phyloP scores from a whole-genome alignment of 1,140 invertebrate genomes.

The Drosophila ficusphila region DNA sequence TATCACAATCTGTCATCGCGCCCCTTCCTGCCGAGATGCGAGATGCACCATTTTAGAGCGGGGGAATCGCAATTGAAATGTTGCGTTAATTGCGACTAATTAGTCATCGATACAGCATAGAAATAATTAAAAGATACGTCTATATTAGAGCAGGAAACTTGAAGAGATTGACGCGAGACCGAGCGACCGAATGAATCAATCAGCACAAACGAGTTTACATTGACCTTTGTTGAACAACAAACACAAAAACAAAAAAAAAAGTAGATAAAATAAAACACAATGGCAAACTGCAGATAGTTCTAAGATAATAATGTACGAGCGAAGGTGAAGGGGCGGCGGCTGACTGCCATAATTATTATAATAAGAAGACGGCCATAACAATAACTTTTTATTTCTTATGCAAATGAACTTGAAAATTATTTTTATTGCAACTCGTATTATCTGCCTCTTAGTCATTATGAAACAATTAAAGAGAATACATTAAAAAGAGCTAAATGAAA shows the following conservation, averaged over 20 bases:
- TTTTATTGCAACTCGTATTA: constrained; percentile 39
- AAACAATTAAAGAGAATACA: constrained; percentile 37
- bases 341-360: constrained; percentile 26
- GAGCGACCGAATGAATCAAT: constrained; percentile 32
- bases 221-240: constrained; percentile 31
- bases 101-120: constrained; percentile 60
- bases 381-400: constrained; percentile 52
- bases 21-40: neutral
- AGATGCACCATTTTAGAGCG: constrained; percentile 11
- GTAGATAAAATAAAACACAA: constrained; percentile 13
- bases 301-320: constrained; percentile 17
- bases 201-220: constrained; percentile 31
- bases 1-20: constrained; percentile 29
- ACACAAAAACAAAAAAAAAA: neutral
- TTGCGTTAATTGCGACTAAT: constrained; percentile 70
- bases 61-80: constrained; percentile 44
- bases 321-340: constrained; percentile 7
- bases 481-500: constrained; percentile 13
- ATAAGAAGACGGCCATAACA: constrained; percentile 42
- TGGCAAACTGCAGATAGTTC: constrained; percentile 26
- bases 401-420: constrained; percentile 63
- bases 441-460: constrained; percentile 47
- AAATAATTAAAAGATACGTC: constrained; percentile 57
- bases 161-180: constrained; percentile 29
- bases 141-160: constrained; percentile 48